Evolutionary conservation across 37 sponge, comb jelly and placozoan genomes (phyloP).

Genomic region (Oscarella lobularis): DNA sequence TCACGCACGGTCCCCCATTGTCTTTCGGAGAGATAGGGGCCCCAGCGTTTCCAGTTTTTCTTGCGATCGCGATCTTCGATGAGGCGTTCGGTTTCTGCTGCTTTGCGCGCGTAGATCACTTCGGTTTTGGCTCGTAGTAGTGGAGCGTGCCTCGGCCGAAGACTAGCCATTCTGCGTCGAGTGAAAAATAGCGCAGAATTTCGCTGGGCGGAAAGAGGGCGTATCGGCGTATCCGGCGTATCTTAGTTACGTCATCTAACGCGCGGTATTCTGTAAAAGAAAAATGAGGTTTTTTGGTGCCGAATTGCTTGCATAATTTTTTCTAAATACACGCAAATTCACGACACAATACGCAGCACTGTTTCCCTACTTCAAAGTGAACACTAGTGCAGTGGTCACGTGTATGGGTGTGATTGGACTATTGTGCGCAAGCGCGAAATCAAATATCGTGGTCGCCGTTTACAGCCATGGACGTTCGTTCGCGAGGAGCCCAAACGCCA

Average conservation of each 20-base stretch:
- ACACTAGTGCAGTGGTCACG: too few species aligned
- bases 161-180: too few species aligned
- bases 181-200: too few species aligned
- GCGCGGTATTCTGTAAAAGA: too few species aligned
- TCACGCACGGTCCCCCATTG: constrained; percentile 95
- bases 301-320: too few species aligned
- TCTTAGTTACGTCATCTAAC: too few species aligned
- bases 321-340: too few species aligned
- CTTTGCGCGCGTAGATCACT: constrained; percentile 12
- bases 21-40: constrained; percentile 86
- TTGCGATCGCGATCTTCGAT: constrained; percentile 39
- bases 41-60: constrained; percentile 95
- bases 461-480: not conserved
- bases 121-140: constrained; percentile 8
- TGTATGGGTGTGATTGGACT: too few species aligned
- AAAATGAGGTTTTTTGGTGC: too few species aligned
- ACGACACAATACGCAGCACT: too few species aligned
- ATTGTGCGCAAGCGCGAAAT: not conserved
- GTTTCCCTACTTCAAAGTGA: too few species aligned
- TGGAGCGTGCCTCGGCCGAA: not conserved
- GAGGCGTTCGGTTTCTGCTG: constrained; percentile 58
- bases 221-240: too few species aligned
- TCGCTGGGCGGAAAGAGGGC: not conserved
- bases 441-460: not conserved
- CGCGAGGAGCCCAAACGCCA: not conserved